These are phyloP conservation scores for Lytechinus variegatus DNA, from an alignment of 35 echinoderm and acorn worm species.

Conservation along the genomic window DNA sequence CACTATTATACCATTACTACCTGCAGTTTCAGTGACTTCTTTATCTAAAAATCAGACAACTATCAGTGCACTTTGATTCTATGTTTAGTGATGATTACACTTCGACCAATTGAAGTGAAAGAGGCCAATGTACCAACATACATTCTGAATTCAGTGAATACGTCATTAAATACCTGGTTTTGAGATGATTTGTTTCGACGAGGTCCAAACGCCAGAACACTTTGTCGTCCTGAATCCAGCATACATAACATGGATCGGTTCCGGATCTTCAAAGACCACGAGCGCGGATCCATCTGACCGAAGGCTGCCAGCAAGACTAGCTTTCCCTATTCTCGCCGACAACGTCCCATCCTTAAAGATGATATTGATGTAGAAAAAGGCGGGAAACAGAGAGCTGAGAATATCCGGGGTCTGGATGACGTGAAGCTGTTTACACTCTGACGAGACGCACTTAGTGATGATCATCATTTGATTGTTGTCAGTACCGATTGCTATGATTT, in stretches of 20 bases:
- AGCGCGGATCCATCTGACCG: constrained; percentile 15
- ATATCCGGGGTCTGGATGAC: not conserved
- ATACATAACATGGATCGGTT: not conserved
- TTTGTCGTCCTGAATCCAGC: constrained; percentile 3
- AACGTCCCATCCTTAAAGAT: not conserved
- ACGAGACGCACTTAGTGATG: not conserved
- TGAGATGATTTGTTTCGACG: not conserved
- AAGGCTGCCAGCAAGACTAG: not conserved
- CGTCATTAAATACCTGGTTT: not conserved
- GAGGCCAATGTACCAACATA: no score
- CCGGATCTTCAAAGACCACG: not conserved
- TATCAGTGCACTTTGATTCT: no score
- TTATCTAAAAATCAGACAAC: no score
- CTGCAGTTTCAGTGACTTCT: no score
- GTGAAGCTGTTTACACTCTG: not conserved
- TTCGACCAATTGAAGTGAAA: no score
- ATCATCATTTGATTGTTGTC: not conserved
- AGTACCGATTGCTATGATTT: not conserved
- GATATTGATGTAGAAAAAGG: not conserved
- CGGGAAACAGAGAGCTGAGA: not conserved
- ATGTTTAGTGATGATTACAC: no score
- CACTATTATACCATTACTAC: no score
- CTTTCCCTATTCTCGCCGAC: not conserved
- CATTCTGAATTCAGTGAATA: not conserved
- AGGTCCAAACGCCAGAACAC: not conserved